Conservation (phyloP, 2,113 vertebrate genomes). For the Toxostoma redivivum region DNA sequence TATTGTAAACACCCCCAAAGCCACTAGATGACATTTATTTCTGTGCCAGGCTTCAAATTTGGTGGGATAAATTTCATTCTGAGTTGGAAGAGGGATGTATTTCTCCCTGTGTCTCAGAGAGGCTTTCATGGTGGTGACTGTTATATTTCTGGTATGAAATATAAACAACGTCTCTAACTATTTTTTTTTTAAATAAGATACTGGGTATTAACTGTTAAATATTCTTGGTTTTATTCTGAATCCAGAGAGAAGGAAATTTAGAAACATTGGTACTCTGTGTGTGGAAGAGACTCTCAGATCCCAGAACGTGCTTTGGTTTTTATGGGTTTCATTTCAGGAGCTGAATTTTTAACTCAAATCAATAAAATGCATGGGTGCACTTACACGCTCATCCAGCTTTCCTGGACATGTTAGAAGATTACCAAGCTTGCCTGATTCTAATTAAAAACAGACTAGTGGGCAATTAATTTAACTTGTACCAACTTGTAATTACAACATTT, state of each 20-base stretch:
- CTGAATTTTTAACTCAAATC: conserved; percentile 22
- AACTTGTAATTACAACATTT: conserved; percentile 56
- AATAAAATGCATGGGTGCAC: conserved; percentile 32
- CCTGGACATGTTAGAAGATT: conserved; percentile 49
- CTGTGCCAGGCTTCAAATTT: neutral
- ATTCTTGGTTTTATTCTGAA: neutral
- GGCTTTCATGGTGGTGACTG: neutral
- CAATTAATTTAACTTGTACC: conserved; percentile 66
- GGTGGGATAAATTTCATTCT: neutral
- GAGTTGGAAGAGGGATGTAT: neutral
- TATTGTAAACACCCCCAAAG: neutral
- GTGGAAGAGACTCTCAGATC: neutral
- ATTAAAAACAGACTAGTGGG: conserved; percentile 60
- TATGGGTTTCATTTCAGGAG: neutral
- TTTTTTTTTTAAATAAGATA: neutral
- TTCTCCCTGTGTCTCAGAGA: neutral
- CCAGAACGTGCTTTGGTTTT: neutral
- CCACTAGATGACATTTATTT: neutral
- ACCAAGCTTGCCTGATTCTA: conserved; percentile 53
- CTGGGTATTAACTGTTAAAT: neutral
- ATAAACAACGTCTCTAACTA: neutral
- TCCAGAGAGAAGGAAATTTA: neutral
- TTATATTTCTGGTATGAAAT: neutral
- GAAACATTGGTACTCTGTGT: neutral
- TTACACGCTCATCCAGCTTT: conserved; percentile 15